Base-by-base conservation (phyloP, 2,797 vertebrate species). In the Myiotriccus ornatus region DNA sequence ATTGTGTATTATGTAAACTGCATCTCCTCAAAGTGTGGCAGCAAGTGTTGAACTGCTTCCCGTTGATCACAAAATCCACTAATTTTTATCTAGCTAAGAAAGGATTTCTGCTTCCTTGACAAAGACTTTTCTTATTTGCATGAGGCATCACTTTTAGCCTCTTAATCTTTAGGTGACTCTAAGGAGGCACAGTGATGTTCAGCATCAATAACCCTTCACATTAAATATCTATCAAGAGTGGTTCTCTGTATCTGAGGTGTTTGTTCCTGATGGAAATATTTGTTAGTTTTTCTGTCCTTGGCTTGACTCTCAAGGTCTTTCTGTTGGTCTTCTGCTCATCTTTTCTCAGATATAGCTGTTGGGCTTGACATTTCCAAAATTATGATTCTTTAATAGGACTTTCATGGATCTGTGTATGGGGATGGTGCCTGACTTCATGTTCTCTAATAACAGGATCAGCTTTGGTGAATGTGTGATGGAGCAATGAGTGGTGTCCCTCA, bases 141-240 rank as follows among this genome's bases (percentile, higher is more conserved):
- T 71, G 76, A 91, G 25, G 30, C 27, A 43, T 52, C 2, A 3
- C 57, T 89, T 87, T 89, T 68, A 96, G 91, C 39, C 25, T 89
- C 87, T 85, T 91, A 87, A 83, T 92, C 68, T 88, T 93, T 68
- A 80, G 75, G 60, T 84, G 90, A 44, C 89, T 94, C 89, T 46
- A 49, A 91, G 62, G 93, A 96, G 69, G 34, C 46, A 62, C 76
- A 92, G 67, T 75, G 46, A 25, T 68, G 53, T 80, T 94, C 93
- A 89, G 65, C 62, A 1, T 89, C 89, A 94, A 62, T 85, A 92
- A 71, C 20, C 46, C 55, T 83, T 92, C 82, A 88, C 62, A 55
- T 86, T 50, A 83, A 81, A 75, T 91, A 68, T 71, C 76, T 93
- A 16, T 93, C 87, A 94, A 62, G 60, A 57, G 27, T 27, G 37